Conservation (phyloP, 2,113 vertebrate species). For the Eurypyga helias region DNA sequence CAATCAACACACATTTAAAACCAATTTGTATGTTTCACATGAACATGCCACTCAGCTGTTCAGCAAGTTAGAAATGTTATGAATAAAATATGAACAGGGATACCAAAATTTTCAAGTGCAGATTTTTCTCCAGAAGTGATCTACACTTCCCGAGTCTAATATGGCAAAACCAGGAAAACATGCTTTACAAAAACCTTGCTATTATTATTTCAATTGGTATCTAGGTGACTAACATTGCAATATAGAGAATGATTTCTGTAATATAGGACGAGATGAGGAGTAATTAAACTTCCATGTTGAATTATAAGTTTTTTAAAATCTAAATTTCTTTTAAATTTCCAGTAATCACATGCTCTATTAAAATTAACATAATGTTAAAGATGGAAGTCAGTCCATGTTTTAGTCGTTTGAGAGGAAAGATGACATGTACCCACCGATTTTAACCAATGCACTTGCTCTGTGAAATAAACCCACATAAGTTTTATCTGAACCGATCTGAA, state of each 20-base stretch:
- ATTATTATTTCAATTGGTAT: neutral
- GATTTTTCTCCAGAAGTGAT: slow-evolving; percentile 4
- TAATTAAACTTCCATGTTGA: neutral
- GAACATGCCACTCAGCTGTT: slow-evolving; percentile 30
- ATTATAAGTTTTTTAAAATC: neutral
- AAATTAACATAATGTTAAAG: neutral
- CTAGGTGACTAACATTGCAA: neutral
- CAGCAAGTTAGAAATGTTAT: neutral
- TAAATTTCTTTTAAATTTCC: neutral
- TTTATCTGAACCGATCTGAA: neutral
- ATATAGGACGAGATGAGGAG: neutral
- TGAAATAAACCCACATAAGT: neutral
- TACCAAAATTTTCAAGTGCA: neutral
- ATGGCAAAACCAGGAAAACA: neutral
- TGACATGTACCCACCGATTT: neutral
- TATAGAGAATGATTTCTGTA: neutral
- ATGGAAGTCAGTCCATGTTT: neutral
- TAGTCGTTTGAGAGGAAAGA: neutral
- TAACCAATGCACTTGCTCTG: neutral
- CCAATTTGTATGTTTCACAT: neutral
- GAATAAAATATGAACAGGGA: neutral
- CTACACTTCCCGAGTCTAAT: neutral
- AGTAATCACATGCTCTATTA: neutral
- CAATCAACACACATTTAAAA: neutral
- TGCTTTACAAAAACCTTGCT: neutral